These are phyloP conservation scores for Microcebus jonahi DNA, from an alignment of 2,113 vertebrate species.

Conservation along the genomic window DNA sequence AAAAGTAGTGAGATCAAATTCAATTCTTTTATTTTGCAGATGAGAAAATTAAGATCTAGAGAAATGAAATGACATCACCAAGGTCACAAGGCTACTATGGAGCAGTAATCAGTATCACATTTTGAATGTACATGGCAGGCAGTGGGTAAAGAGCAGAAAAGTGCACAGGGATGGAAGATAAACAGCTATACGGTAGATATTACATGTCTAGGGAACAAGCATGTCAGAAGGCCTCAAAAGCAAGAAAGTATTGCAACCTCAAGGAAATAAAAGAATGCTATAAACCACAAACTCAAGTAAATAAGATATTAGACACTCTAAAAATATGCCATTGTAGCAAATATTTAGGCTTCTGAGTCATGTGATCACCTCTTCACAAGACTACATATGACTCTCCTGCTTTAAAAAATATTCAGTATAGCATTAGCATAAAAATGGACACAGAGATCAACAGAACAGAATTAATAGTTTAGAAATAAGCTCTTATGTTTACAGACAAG, in stretches of 20 bases:
- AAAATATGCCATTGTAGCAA: conserved; percentile 6
- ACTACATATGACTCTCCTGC: not conserved
- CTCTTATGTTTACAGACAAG: not conserved
- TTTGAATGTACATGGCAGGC: not conserved
- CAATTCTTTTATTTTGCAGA: conserved; percentile 38
- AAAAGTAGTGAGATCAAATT: conserved; percentile 49
- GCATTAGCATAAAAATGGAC: not conserved
- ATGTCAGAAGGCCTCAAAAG: conserved; percentile 3
- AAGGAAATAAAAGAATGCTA: not conserved
- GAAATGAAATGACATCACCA: conserved; percentile 26
- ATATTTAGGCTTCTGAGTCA: not conserved
- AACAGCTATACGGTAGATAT: not conserved
- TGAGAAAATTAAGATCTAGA: conserved; percentile 36
- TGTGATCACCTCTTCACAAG: not conserved
- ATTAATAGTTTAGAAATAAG: not conserved
- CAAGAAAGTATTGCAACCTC: not conserved
- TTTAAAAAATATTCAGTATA: conserved; percentile 15
- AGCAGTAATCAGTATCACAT: not conserved
- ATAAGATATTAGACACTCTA: not conserved
- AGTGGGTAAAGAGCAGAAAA: not conserved
- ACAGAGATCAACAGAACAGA: not conserved
- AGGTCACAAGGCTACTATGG: not conserved
- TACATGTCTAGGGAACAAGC: not conserved
- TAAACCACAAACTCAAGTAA: conserved; percentile 15
- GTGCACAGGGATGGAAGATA: not conserved